phyloP scores from a whole-genome alignment of 2,888 invertebrate species.

The Sinelater perroti region DNA sequence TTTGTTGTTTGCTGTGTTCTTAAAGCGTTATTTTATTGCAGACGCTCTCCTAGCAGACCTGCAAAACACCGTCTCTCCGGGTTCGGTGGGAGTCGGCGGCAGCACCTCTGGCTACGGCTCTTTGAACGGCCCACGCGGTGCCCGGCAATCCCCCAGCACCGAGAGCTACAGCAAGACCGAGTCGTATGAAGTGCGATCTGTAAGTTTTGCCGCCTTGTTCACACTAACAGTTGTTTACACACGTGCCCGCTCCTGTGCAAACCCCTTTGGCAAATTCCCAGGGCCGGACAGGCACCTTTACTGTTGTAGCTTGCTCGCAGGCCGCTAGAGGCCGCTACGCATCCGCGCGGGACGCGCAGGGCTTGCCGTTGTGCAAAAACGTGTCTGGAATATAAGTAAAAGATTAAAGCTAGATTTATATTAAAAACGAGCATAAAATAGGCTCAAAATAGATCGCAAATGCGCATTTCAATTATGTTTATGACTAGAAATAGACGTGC shows the following conservation, averaged over 20 bases:
- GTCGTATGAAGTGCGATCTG: conserved; percentile 66
- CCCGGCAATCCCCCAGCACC: conserved; percentile 36
- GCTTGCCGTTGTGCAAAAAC: too few relatives aligned
- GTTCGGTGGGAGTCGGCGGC: conserved; percentile 57
- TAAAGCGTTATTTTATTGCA: too few relatives aligned
- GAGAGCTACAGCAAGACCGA: conserved; percentile 35
- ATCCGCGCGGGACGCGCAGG: too few relatives aligned
- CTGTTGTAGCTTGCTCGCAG: not conserved
- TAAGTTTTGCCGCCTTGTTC: conserved; percentile 49
- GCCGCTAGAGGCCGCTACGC: conserved; percentile 1
- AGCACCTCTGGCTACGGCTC: conserved; percentile 80
- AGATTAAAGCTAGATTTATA: too few relatives aligned
- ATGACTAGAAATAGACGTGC: too few relatives aligned
- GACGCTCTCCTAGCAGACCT: conserved; percentile 96
- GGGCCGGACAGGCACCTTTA: not conserved
- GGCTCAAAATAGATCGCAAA: too few relatives aligned
- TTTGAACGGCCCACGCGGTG: conserved; percentile 67
- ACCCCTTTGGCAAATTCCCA: conserved; percentile 1
- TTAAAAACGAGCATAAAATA: too few relatives aligned
- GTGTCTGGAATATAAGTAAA: too few relatives aligned
- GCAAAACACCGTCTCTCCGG: conserved; percentile 87
- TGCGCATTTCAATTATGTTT: too few relatives aligned
- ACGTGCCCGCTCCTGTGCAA: not conserved
- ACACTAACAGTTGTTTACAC: not conserved
- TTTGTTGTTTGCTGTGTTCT: too few relatives aligned